Base-by-base conservation (phyloP, 2,888 invertebrate genomes). In the Plebejus argus region DNA sequence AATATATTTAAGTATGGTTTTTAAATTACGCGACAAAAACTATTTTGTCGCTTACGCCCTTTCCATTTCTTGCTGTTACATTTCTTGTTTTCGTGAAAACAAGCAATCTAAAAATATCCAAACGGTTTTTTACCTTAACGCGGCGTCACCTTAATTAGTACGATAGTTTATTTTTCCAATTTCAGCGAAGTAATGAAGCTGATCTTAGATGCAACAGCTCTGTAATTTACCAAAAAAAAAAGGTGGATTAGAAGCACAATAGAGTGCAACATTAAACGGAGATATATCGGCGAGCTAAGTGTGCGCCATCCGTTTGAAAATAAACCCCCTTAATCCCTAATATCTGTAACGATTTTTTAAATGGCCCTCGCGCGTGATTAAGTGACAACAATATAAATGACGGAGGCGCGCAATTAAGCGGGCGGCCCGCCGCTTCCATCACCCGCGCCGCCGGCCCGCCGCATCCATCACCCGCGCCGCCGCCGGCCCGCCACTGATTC, bases 321-420 rank as follows among this genome's bases (percentile, higher is more conserved):
- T 66, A 45, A 72, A 56, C 20, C n/a, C 71, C 23, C 58, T 39
- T 72, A 77, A 77, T 39, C 49, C 76, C 74, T 81, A 78, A 78
- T 76, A 58, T 77, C 72, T 77, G 76, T 77, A 79, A 79, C 79
- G 78, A 78, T 80, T 80, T 79, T 81, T 80, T 78, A 81, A 82
- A 77, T 81, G 80, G 78, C 49, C 75, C 77, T 72, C 77, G 79
- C 79, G 78, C 79, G 86, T 88, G 90, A 91, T 89, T 89, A 90
- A 90, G 86, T 85, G 90, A 84, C 86, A 86, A 84, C 87, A 86
- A 87, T 90, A 90, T 88, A 89, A 90, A 89, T 90, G 91, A 91
- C 87, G 85, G 86, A 85, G 85, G 83, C 83, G 79, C 58, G 86
- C 89, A 90, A 90, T 90, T 90, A 90, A 88, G 87, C 82, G 82